Base-by-base conservation (phyloP, 2,888 invertebrate genomes). In the Oxytorus armatus region DNA sequence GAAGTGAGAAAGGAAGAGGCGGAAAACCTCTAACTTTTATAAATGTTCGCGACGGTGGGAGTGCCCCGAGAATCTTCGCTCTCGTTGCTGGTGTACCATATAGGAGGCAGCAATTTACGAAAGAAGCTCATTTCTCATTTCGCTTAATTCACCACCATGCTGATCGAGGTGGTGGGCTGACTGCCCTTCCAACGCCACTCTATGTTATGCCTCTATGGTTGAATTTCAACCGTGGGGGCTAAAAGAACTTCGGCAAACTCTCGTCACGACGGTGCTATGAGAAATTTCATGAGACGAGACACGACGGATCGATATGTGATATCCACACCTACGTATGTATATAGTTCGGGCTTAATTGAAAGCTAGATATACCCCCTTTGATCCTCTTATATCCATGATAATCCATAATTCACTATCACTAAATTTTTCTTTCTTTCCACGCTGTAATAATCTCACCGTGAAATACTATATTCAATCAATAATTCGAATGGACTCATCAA, bases 71-170 rank as follows among this genome's bases (percentile, higher is more conserved):
- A 74, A 68, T 68, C 81, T 79, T 81, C 79, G n/a, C 76, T 81
- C 66, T 51, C 69, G 75, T 53, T 63, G 80, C 79, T 33, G 47
- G 33, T 70, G 1, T 33, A 49, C 14, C 16, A n/a, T 47, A 70
- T 79, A 68, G 42, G 44, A 84, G 21, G 77, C 79, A 85, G 86
- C 88, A 88, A 89, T 89, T 89, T 88, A 88, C 86, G 85, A 88
- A 90, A 89, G 88, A 89, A 88, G 85, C 87, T 88, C 88, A 85
- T 88, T 84, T 86, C 84, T 88, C 88, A 88, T 89, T 88, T 88
- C 86, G 81, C 86, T 88, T 85, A 86, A 87, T 87, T 86, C 85
- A 80, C 66, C 79, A 59, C 25, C 65, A n/a, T 63, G 44, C 57
- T 72, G 77, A 77, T 74, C 74, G 53, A 33, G 14, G 42, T n/a